Base-by-base conservation (phyloP, 2,888 invertebrate species). In the Coleophora deauratella region DNA sequence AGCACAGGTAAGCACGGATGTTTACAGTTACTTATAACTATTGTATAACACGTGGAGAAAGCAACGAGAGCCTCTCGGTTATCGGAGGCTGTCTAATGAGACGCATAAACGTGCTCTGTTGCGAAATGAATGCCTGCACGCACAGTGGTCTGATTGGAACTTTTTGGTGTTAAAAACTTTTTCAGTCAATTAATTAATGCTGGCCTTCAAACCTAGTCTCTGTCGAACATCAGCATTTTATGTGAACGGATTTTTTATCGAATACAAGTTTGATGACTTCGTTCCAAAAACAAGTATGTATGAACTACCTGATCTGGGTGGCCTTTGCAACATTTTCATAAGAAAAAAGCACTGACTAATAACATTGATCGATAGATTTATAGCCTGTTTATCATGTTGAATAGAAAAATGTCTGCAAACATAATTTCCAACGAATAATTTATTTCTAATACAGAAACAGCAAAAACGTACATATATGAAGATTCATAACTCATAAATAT, bases 1-100 rank as follows among this genome's bases (percentile, higher is more conserved):
- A 77, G 72, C 66, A 64, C 58, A 84, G 82, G 84, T 85, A 82
- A 82, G 80, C 68, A 63, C 72, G 74, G 70, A 77, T 77, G 67
- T 81, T 78, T 77, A 82, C 84, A 78, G 84, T 81, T 84, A 82
- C 66, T 66, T 62, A 67, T 21, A 21, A 21, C 21, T 78, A 74
- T 82, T 84, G 82, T 81, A 70, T 80, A 81, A 84, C 70, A 54
- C 64, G 58, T 42, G 64, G 71, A 62, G 69, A 72, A 72, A 72
- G 68, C 72, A 62, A 60, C 59, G 52, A 52, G 55, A 50, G 59
- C 52, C 44, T 21, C 6, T 21, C 45, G 45, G 50, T 54, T 47
- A 52, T 53, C 55, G 57, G 52, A 58, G 44, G 46, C 45, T 37
- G 41, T 6, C 27, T 38, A 35, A 41, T 37, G n/a, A 36, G 36